phyloP scores from a whole-genome alignment of 2,888 invertebrate species.

The Hipparchia sbordonii region DNA sequence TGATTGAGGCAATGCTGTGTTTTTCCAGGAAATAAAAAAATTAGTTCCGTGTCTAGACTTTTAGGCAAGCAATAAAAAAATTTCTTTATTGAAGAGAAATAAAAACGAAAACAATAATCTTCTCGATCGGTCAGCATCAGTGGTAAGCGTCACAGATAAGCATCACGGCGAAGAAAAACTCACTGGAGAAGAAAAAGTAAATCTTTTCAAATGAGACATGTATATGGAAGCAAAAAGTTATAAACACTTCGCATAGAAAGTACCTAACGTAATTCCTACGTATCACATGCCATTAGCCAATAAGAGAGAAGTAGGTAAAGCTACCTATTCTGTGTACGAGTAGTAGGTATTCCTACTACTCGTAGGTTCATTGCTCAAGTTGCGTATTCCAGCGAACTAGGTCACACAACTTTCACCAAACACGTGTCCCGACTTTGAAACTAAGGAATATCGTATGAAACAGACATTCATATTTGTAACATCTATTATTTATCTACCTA shows the following conservation, averaged over 20 bases:
- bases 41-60: too few relatives aligned
- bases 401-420: conserved; percentile 53
- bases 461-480: conserved; percentile 48
- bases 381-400: conserved; percentile 42
- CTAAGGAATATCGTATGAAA: conserved; percentile 43
- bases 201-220: too few relatives aligned
- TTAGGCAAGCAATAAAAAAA: too few relatives aligned
- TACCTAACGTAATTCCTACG: neutral
- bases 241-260: neutral
- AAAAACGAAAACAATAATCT: too few relatives aligned
- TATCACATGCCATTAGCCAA: neutral
- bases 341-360: conserved; percentile 12
- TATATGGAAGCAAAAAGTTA: too few relatives aligned
- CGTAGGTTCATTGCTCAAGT: conserved; percentile 24
- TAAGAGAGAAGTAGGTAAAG: neutral
- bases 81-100: too few relatives aligned
- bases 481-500: conserved; percentile 63
- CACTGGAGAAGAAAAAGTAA: too few relatives aligned
- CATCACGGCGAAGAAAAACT: too few relatives aligned
- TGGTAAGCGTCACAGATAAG: too few relatives aligned
- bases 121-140: too few relatives aligned
- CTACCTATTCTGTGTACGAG: conserved; percentile 28
- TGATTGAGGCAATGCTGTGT: too few relatives aligned
- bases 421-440: conserved; percentile 60
- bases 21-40: too few relatives aligned